Base-by-base conservation (phyloP, 2,113 vertebrate genomes). In the Vulpes lagopus region DNA sequence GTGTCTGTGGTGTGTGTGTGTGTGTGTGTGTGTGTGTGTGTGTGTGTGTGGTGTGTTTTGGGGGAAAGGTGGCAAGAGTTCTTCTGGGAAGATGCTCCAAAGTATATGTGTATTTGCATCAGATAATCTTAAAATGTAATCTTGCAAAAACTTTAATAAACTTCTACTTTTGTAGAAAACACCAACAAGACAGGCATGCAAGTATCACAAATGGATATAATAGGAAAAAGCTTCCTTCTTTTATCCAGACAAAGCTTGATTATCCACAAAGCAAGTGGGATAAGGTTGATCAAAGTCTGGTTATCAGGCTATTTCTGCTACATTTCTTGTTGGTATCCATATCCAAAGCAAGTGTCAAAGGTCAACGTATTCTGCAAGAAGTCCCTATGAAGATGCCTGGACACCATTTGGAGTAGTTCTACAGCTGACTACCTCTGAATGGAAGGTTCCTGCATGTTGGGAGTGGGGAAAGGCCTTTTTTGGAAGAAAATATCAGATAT, bases 401-500 rank as follows among this genome's bases (percentile, higher is more conserved):
- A 17, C 84, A 94, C 19, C 9, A 84, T 83, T 55, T 93, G 53
- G 55, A 53, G 25, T 80, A 62, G n/a, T 64, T 79, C 43, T 80
- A 78, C 11, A 90, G 30, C 22, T 87, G 71, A 96, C 27, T 25
- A 55, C 8, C 49, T 80, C 27, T 93, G 69, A 94, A 74, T 74
- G 10, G 20, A 93, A 83, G 5, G 57, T 59, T 74, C 30, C 80
- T 57, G n/a, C 91, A 81, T 93, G 16, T 62, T 88, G 12, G 11
- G 15, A 11, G 32, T 17, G 25, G 12, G 6, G 51, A 11, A 93
- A 90, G 16, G 22, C 14, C 12, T 96, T 71, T 90, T 76, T 35
- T 76, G 32, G 5, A 94, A 74, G 38, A 80, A 87, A 84, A 95
- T 95, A 57, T 23, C 19, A 92, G 43, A 30, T 94, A 59, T 51